Evolutionary conservation across 2,888 invertebrate species (phyloP).

Genomic region (Geotrupes spiniger): DNA sequence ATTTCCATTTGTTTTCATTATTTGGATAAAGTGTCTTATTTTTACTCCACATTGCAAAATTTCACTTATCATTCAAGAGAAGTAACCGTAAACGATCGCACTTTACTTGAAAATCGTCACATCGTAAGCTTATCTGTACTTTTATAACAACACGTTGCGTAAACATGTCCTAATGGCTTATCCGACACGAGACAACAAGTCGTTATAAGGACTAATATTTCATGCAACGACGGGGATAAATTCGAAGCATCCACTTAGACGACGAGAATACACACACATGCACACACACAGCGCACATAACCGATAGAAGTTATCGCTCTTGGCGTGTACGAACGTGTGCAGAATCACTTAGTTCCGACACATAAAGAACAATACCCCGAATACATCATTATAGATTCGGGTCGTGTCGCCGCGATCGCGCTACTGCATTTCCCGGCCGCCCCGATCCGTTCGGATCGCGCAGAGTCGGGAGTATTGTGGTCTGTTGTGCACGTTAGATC

Average conservation of each 20-base stretch:
- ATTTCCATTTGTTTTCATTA: too few species aligned
- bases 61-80: too few species aligned
- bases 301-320: constrained; percentile 28
- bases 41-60: too few species aligned
- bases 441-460: constrained; percentile 21
- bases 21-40: too few species aligned
- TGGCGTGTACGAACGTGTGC: constrained; percentile 41
- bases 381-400: constrained; percentile 44
- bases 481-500: constrained; percentile 6
- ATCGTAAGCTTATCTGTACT: too few species aligned
- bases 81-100: too few species aligned
- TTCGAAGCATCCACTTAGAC: constrained; percentile 1
- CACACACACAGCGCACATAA: too few species aligned
- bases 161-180: too few species aligned
- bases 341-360: constrained; percentile 45
- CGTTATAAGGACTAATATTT: constrained; percentile 1
- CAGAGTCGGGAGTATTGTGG: constrained; percentile 13
- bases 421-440: constrained; percentile 29
- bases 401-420: constrained; percentile 36
- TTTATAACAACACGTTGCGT: too few species aligned
- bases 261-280: neutral
- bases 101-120: too few species aligned
- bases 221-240: constrained; percentile 1
- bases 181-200: neutral
- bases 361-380: constrained; percentile 45